These are phyloP conservation scores for Synanthedon myopaeformis DNA, from an alignment of 2,888 invertebrate genomes.

Conservation along the genomic window DNA sequence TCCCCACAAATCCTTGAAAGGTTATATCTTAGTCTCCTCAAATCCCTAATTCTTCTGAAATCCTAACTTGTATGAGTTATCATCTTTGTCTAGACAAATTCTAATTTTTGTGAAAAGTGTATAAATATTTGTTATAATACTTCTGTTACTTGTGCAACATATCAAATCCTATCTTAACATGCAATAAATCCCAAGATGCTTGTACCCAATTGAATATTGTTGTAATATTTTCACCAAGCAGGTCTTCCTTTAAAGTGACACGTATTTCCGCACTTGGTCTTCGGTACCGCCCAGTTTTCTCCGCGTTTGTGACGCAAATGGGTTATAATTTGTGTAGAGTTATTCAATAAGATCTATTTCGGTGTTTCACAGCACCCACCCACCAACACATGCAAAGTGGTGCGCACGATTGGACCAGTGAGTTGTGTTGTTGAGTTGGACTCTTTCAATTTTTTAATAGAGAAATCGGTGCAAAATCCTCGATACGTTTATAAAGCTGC, in stretches of 20 bases:
- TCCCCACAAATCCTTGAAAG: too few relatives aligned
- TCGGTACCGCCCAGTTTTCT: slow-evolving; percentile 38
- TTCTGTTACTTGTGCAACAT: too few relatives aligned
- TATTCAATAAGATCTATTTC: slow-evolving; percentile 69
- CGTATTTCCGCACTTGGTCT: slow-evolving; percentile 46
- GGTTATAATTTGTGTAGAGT: slow-evolving; percentile 61
- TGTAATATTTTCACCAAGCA: too few relatives aligned
- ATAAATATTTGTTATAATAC: too few relatives aligned
- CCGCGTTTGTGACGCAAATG: slow-evolving; percentile 48
- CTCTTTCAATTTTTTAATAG: slow-evolving; percentile 1
- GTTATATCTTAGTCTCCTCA: too few relatives aligned
- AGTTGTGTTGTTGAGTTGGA: slow-evolving; percentile 26
- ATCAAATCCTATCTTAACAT: too few relatives aligned
- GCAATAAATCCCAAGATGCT: too few relatives aligned
- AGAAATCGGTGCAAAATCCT: slow-evolving; percentile 2
- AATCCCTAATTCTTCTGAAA: too few relatives aligned
- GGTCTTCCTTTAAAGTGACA: slow-evolving; percentile 6
- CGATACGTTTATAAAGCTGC: slow-evolving; percentile 1
- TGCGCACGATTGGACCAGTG: slow-evolving; percentile 39
- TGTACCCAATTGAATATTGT: too few relatives aligned
- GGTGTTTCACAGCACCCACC: slow-evolving; percentile 49
- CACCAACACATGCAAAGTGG: slow-evolving; percentile 39
- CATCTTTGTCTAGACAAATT: too few relatives aligned
- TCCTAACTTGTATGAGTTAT: too few relatives aligned
- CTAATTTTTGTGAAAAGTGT: too few relatives aligned